Evolutionary conservation across 1,140 invertebrate genomes (phyloP).

Genomic region (Drosophila punjabiensis): DNA sequence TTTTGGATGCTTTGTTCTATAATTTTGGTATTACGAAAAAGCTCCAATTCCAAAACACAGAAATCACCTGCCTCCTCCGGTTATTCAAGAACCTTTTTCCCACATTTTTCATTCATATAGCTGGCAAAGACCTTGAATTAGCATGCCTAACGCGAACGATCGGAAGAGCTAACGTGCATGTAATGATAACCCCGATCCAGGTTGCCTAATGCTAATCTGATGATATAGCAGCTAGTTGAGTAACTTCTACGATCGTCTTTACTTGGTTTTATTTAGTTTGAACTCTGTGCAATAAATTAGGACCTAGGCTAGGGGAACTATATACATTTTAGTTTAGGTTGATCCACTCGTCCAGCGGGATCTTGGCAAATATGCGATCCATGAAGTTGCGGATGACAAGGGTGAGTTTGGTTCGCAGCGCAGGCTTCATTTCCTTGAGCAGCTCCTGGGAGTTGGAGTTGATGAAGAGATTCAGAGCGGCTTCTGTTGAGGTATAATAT

Average conservation of each 20-base stretch:
- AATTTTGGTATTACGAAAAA: neutral
- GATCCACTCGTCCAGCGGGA: conserved; percentile 91
- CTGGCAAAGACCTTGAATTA: conserved; percentile 28
- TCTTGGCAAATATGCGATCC: conserved; percentile 90
- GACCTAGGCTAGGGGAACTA: conserved; percentile 35
- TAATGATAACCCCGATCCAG: conserved; percentile 62
- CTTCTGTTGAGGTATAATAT: conserved; percentile 87
- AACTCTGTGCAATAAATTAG: conserved; percentile 73
- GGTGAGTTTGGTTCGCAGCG: conserved; percentile 91
- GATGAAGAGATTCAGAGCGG: conserved; percentile 93
- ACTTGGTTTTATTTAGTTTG: conserved; percentile 58
- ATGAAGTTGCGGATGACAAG: conserved; percentile 91
- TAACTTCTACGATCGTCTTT: conserved; percentile 12
- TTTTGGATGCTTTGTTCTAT: neutral
- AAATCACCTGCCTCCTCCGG: neutral
- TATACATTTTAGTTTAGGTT: conserved; percentile 67
- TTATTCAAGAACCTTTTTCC: conserved; percentile 8
- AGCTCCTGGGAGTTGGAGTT: conserved; percentile 93
- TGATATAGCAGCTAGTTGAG: conserved; percentile 25
- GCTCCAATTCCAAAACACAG: neutral
- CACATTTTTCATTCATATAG: conserved; percentile 40
- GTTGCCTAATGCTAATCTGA: conserved; percentile 45
- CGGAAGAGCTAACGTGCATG: conserved; percentile 32
- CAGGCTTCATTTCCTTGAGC: conserved; percentile 94
- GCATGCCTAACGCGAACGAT: conserved; percentile 36